Conservation (phyloP, 2,113 vertebrate genomes). For the Speoplatyrhinus poulsoni region DNA sequence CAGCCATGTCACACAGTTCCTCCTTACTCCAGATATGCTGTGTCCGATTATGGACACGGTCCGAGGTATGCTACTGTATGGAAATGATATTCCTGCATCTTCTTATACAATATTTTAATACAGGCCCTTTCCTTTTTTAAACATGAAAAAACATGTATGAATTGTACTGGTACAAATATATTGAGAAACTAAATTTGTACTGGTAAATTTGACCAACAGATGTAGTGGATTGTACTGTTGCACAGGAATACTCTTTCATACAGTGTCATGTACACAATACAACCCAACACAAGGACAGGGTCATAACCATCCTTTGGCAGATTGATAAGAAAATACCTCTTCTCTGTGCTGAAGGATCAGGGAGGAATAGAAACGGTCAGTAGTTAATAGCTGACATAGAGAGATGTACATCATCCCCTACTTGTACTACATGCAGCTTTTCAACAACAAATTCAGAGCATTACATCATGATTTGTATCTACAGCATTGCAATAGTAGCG, state of each 20-base stretch:
- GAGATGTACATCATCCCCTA: neutral
- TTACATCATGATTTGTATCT: neutral
- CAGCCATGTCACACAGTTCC: conserved; percentile 83
- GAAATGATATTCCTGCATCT: conserved; percentile 79
- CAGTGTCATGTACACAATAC: conserved; percentile 68
- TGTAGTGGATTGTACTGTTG: conserved; percentile 53
- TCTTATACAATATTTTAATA: conserved; percentile 70
- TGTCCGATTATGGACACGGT: conserved; percentile 24
- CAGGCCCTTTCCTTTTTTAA: neutral
- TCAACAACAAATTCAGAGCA: neutral
- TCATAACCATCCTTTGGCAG: conserved; percentile 44
- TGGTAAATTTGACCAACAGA: neutral
- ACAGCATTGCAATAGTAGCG: neutral
- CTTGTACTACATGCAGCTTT: neutral
- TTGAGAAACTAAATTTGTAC: neutral
- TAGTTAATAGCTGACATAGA: conserved; percentile 43
- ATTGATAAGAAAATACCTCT: conserved; percentile 83
- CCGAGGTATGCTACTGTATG: conserved; percentile 67
- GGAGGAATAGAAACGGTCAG: conserved; percentile 74
- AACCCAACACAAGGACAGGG: conserved; percentile 64
- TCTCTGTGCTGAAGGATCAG: conserved; percentile 90
- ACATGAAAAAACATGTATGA: neutral
- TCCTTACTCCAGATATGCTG: conserved; percentile 71
- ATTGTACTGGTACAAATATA: neutral
- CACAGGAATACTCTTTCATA: conserved; percentile 80